A percentile compares a stretch with the other conserved stretches of the same genome.
phyloP scores from a whole-genome alignment of 2,797 vertebrate genomes.

The Sebastes iracundus region DNA sequence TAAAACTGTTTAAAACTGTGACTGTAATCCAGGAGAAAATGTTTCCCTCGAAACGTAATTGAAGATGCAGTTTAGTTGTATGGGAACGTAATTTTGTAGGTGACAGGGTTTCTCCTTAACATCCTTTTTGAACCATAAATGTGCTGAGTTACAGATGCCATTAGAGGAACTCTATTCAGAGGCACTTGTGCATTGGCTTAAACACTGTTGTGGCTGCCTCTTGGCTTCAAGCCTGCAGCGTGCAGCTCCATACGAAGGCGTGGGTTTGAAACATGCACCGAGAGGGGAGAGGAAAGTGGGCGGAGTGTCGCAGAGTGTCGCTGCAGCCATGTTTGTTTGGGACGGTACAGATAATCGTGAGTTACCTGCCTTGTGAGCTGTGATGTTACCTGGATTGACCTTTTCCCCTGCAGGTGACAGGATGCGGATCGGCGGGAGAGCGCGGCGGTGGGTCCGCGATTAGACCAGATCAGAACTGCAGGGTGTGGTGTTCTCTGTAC shows the following conservation, averaged over 20 bases:
- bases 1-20: background rate
- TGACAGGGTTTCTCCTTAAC: background rate
- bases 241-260: background rate
- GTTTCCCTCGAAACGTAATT: background rate
- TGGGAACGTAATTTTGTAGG: background rate
- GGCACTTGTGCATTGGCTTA: background rate
- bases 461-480: conserved; percentile 61
- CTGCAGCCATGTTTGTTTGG: conserved; percentile 45
- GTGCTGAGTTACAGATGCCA: background rate
- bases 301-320: conserved; percentile 5
- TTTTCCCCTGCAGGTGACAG: conserved; percentile 68
- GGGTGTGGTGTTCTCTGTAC: conserved; percentile 68
- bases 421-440: conserved; percentile 56
- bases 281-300: background rate
- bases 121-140: background rate
- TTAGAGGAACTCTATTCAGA: background rate
- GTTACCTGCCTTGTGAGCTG: conserved; percentile 46
- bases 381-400: conserved; percentile 73
- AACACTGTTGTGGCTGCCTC: background rate
- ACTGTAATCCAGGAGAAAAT: background rate
- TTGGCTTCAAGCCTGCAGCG: background rate
- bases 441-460: conserved; percentile 46
- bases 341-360: conserved; percentile 37
- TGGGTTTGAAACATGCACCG: background rate
- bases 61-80: background rate